Evolutionary conservation across 2,888 invertebrate genomes (phyloP), one percentile per base, ranked within the genome.

Genomic region (Heliconius charithonia): DNA sequence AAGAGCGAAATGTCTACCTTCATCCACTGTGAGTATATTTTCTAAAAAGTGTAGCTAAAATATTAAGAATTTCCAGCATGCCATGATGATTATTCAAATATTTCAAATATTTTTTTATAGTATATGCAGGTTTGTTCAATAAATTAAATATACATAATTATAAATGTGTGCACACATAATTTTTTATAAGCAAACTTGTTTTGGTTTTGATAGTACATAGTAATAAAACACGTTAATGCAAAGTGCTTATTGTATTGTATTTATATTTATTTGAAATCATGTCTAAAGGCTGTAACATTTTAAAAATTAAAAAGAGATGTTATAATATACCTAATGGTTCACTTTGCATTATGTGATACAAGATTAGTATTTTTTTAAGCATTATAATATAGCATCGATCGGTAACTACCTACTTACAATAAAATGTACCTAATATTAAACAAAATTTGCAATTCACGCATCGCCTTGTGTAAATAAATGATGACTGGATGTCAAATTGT

Each of bases 381-480:
- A 74, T 76, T 45, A 56, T 19, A 45, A 59, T 41, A 25, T 75
- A 69, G 25, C 56, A 78, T 67, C 37, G 45, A 79, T 77, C 77
- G 80, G 81, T 80, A 81, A 81, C 81, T 81, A 81, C 80, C 80
- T 80, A 81, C 80, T 81, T 81, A 80, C 41, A 41, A 76, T 37
- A 63, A 27, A 27, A 59, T 63, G 73, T 76, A 67, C 69, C 62
- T 78, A 78, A 74, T 63, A 19, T 66, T 70, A 65, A 65, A 69
- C 25, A 70, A 78, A 56, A 75, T 69, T 77, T 79, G 79, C 80
- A 79, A 80, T 79, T 81, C 81, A 81, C 83, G 81, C 83, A 81
- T 83, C 80, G 82, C 81, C 80, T 80, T 82, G 81, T 82, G 92
- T 93, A 93, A 87, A 91, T 92, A 92, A 86, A 78, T 79, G 76